Conservation (phyloP, 2,113 vertebrate genomes). For the Pogonocichla stellata region DNA sequence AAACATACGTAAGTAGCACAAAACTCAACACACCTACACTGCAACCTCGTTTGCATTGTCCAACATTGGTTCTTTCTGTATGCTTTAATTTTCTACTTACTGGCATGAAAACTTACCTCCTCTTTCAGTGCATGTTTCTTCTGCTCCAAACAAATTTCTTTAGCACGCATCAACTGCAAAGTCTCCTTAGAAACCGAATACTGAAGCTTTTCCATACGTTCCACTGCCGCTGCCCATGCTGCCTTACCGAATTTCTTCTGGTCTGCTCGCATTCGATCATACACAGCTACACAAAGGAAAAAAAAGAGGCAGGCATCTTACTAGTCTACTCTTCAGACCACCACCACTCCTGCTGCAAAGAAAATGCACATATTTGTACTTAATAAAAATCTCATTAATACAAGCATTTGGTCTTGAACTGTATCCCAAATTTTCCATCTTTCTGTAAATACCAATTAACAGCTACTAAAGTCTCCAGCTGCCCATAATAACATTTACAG, state of each 20-base stretch:
- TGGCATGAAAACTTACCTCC: slow-evolving; percentile 79
- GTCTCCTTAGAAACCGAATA: slow-evolving; percentile 95
- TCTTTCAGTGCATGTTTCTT: slow-evolving; percentile 91
- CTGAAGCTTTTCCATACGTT: slow-evolving; percentile 94
- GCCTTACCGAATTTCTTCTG: slow-evolving; percentile 96
- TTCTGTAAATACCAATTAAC: neutral
- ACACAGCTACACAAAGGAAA: slow-evolving; percentile 78
- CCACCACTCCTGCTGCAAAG: neutral
- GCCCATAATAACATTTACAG: neutral
- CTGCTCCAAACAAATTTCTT: slow-evolving; percentile 96
- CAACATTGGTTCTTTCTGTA: neutral
- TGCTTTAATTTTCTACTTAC: neutral
- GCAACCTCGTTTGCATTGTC: neutral
- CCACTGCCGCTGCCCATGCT: slow-evolving; percentile 89
- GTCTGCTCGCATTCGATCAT: slow-evolving; percentile 92
- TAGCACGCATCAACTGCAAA: slow-evolving; percentile 95
- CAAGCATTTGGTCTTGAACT: neutral
- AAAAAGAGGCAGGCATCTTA: neutral
- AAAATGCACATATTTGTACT: neutral
- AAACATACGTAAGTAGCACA: neutral
- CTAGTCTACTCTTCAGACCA: neutral
- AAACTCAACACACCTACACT: neutral
- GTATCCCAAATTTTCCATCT: neutral
- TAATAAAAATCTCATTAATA: neutral
- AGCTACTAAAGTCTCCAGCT: neutral